Evolutionary conservation across 2,113 vertebrate species (phyloP).

Genomic region (Crotalus tigris): DNA sequence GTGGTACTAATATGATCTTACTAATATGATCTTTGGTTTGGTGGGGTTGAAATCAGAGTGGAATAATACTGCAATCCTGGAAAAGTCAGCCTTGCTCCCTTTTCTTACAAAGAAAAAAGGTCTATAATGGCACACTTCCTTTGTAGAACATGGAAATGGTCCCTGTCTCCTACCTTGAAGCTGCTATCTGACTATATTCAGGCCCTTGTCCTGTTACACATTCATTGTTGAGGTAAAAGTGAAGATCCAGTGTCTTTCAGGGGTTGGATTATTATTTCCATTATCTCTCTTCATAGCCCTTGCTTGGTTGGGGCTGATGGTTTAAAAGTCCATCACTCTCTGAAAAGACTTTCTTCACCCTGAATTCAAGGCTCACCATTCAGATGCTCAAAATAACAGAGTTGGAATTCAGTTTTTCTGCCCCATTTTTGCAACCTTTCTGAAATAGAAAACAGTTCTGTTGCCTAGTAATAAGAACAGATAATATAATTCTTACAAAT

Average conservation of each 20-base stretch:
- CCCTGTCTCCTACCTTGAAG: background rate
- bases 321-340: background rate
- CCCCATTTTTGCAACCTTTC: background rate
- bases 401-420: background rate
- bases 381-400: background rate
- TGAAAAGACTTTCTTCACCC: background rate
- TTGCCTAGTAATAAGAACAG: background rate
- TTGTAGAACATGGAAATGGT: constrained; percentile 11
- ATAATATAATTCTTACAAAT: background rate
- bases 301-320: background rate
- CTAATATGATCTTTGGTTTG: rapidly evolving
- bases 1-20: rapidly evolving
- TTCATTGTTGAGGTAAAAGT: background rate
- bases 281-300: background rate
- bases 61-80: background rate
- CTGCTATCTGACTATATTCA: background rate
- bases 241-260: background rate
- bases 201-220: background rate
- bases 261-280: background rate
- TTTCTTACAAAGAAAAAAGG: constrained; percentile 34
- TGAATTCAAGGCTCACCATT: background rate
- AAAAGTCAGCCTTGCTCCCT: constrained; percentile 12
- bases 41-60: background rate
- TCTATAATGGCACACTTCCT: constrained; percentile 46
- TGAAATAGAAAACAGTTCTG: background rate